Conservation (phyloP, 2,888 invertebrate genomes). For the Hanleya hanleyi region DNA sequence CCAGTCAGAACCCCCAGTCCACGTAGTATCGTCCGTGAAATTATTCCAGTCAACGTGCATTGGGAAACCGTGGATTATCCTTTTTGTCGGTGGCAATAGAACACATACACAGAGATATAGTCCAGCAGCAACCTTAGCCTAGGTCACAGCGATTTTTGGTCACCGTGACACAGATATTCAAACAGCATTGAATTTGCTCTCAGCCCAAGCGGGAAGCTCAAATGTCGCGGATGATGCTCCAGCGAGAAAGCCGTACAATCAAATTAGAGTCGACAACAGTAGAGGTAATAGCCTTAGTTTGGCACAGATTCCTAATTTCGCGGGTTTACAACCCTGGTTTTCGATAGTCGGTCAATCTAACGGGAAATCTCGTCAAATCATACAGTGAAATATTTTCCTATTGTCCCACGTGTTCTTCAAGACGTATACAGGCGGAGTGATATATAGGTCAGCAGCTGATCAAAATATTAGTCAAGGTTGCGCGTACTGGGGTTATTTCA, state of each 20-base stretch:
- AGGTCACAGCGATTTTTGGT: slow-evolving; percentile 9
- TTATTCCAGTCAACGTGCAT: too few relatives aligned
- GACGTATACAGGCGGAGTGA: slow-evolving; percentile 7
- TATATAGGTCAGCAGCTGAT: slow-evolving; percentile 8
- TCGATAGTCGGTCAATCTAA: background rate
- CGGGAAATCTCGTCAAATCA: background rate
- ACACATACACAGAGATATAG: background rate
- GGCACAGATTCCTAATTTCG: too few relatives aligned
- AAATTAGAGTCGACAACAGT: too few relatives aligned
- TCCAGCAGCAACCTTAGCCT: background rate
- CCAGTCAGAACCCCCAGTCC: too few relatives aligned
- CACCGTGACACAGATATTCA: background rate
- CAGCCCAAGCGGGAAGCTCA: slow-evolving; percentile 5
- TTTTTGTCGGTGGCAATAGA: background rate
- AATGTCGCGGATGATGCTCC: too few relatives aligned
- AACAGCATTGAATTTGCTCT: background rate
- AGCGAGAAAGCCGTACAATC: too few relatives aligned
- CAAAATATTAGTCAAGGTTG: slow-evolving; percentile 9
- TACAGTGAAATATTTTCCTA: background rate
- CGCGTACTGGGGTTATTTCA: slow-evolving; percentile 6
- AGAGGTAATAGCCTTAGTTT: too few relatives aligned
- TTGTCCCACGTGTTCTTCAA: background rate
- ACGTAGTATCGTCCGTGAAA: too few relatives aligned
- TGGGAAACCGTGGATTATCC: too few relatives aligned
- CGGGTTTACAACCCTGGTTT: too few relatives aligned